phyloP scores from a whole-genome alignment of 2,797 vertebrate genomes.

The Oryzias dopingdopingensis region DNA sequence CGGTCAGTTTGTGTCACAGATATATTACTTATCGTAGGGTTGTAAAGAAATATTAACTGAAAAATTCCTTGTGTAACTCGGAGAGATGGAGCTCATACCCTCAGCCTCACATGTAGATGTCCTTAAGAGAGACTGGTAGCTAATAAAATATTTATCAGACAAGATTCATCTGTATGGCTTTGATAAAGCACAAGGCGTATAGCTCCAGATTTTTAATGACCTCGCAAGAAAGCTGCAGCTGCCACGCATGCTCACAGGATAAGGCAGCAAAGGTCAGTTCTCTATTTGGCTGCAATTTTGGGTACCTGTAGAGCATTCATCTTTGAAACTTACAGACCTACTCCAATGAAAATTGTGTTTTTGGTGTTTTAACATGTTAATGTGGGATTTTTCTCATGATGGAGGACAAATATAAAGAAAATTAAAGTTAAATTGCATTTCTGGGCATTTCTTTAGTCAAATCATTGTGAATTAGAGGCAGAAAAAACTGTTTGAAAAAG shows the following conservation, averaged over 20 bases:
- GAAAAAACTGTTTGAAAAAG: too few relatives aligned
- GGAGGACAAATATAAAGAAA: too few relatives aligned
- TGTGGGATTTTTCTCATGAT: too few relatives aligned
- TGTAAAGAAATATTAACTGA: too few relatives aligned
- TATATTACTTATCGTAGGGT: too few relatives aligned
- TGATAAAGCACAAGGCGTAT: constrained; percentile 44
- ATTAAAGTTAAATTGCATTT: too few relatives aligned
- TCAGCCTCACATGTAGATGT: constrained; percentile 29
- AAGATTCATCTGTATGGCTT: constrained; percentile 50
- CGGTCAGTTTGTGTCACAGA: too few relatives aligned
- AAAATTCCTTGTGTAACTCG: constrained; percentile 20
- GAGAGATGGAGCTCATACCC: constrained; percentile 20
- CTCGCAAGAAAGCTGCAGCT: constrained; percentile 42
- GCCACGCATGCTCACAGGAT: constrained; percentile 28
- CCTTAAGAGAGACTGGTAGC: constrained; percentile 32
- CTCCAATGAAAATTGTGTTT: constrained; percentile 2
- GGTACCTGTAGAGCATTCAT: neutral
- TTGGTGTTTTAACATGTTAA: too few relatives aligned
- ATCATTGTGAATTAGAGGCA: too few relatives aligned
- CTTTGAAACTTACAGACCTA: constrained; percentile 1
- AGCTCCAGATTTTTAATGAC: constrained; percentile 55
- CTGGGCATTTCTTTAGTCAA: too few relatives aligned
- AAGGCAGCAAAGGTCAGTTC: constrained; percentile 42
- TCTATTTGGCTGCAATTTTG: constrained; percentile 43
- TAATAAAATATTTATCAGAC: constrained; percentile 66